Base-by-base conservation (phyloP, 2,888 invertebrate genomes). In the Thalpophila matura region DNA sequence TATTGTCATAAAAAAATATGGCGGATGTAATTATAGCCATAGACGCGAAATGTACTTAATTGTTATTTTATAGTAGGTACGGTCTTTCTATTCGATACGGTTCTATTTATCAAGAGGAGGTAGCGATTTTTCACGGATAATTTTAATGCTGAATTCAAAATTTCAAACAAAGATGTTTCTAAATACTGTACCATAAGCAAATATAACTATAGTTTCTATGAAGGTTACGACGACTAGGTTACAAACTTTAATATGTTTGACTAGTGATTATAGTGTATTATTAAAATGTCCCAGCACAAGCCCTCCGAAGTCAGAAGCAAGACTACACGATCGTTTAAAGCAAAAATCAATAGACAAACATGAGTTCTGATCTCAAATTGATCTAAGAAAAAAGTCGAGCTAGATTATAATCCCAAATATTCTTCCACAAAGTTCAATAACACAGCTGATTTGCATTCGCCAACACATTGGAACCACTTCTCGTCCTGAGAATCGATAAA, bases 11-110 rank as follows among this genome's bases (percentile, higher is more conserved):
- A 77, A 79, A 74, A 87, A 89, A 88, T 80, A 86, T 85, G 76
- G 85, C 88, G 89, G 91, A 90, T 86, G 87, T 90, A 86, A 89
- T 91, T 89, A 89, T 79, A 81, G 78, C 77, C 77, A 72, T 74
- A 79, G 84, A 84, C 74, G 71, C 75, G 69, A 77, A 77, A 74
- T 74, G 64, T 29, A 49, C 59, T 63, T 71, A 49, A 61, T 63
- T 71, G 75, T 77, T 79, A 79, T 82, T 83, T 79, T 68, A 62
- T 64, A 26, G 20, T 65, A 70, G 74, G n/a, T n/a, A n/a, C 73
- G 65, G 80, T 74, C 58, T 31, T 59, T 66, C 49, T 68, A 78
- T 86, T 83, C 51, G 83, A 55, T 62, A 80, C 77, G 82, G 82
- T 77, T 60, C 55, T 84, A 65, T 72, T n/a, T 76, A 77, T 75